Evolutionary conservation across 1,140 invertebrate genomes (phyloP), one percentile per base, ranked within the genome.

Genomic region (Papilio aristodemus): DNA sequence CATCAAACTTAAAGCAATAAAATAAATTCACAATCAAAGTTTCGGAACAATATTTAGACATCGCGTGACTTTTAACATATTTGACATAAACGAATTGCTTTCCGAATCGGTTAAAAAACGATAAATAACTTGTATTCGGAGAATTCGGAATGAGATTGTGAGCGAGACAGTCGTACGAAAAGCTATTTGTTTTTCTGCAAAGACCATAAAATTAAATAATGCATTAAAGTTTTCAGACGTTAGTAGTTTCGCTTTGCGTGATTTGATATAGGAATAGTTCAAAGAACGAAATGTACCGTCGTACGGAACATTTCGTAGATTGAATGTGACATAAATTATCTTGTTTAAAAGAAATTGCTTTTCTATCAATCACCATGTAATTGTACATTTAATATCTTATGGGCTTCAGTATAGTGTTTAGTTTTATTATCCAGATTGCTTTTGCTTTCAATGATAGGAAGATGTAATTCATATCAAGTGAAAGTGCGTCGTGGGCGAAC

Each of bases 21-120:
- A 83, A 72, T 76, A 75, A 75, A 79, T 63, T 71, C 68, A 71
- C 64, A 78, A 77, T 78, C 72, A 76, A 84, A 84, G 71, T 84
- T 82, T 75, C 70, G 73, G 78, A 78, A 78, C 79, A 60, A 73
- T 72, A 77, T 74, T 67, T 57, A 64, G 70, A 64, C 41, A 58
- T 85, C 73, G 83, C 83, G 83, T 85, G 83, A 67, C 69, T 71
- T 69, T 32, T 4, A 54, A 17, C 57, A 66, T 58, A 27, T 67
- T 71, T 82, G 78, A 83, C 83, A 80, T 69, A 59, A 73, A 84
- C 72, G 46, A 79, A 83, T 85, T 79, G 73, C 75, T 76, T 78
- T 79, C 60, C 71, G 54, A 80, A 79, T 77, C 66, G 68, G 41
- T 76, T 78, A 74, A 76, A 70, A 66, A 74, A 71, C 46, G 22